A percentile compares a stretch with the other conserved stretches of the same genome.
Conservation (phyloP, 2,888 invertebrate genomes). For the Hypsopygia costalis region DNA sequence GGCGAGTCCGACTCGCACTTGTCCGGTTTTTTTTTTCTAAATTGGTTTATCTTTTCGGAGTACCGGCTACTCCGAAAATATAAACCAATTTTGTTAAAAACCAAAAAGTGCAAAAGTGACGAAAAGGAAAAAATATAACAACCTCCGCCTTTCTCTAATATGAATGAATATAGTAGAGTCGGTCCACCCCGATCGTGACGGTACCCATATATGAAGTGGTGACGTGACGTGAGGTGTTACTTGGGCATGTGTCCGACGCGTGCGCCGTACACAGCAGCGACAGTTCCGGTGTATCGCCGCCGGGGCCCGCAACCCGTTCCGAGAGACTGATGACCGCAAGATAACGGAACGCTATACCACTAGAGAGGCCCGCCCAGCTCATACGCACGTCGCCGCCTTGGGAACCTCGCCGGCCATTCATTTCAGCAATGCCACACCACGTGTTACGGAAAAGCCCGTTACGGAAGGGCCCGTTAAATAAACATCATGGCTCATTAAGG, state of each 20-base stretch:
- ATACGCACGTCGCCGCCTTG: constrained; percentile 35
- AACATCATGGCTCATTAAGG: constrained; percentile 33
- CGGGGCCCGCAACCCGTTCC: constrained; percentile 57
- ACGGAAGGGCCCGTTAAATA: constrained; percentile 37
- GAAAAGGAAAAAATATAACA: too few species aligned
- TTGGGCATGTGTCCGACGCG: constrained; percentile 34
- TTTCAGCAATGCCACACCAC: constrained; percentile 32
- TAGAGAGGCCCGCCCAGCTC: constrained; percentile 44
- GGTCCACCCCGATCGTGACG: background rate
- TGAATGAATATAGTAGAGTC: too few species aligned
- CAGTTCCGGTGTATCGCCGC: constrained; percentile 67
- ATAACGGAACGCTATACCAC: constrained; percentile 64
- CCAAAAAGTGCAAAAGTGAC: too few species aligned
- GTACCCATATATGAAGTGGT: constrained; percentile 11
- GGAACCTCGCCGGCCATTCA: constrained; percentile 40
- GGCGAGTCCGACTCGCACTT: too few species aligned
- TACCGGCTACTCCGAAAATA: too few species aligned
- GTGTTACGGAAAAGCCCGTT: constrained; percentile 14
- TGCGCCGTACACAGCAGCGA: constrained; percentile 53
- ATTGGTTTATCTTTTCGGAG: too few species aligned
- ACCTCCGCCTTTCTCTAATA: too few species aligned
- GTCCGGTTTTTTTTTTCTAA: too few species aligned
- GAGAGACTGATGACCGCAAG: constrained; percentile 71
- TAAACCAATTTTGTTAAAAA: too few species aligned
- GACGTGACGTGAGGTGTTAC: constrained; percentile 16